Base-by-base conservation (phyloP, 2,888 invertebrate species). In the Dryobota labecula region DNA sequence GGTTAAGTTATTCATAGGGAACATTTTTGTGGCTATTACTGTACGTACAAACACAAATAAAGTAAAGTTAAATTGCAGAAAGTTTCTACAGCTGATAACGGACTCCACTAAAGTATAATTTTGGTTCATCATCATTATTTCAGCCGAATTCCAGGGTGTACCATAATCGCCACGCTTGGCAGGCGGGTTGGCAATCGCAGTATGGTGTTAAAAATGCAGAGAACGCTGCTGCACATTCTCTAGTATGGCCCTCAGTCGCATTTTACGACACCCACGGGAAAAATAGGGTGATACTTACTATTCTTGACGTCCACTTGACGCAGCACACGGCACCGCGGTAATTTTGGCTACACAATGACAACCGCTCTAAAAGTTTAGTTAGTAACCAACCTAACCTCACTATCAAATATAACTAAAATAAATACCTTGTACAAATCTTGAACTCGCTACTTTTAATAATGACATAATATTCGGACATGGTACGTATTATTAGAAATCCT, bases 401-500 rank as follows among this genome's bases (percentile, higher is more conserved):
- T 6, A 30, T 53, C 18, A 36, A 69, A 70, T 47, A 20, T 15
- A 24, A 38, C 20, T 43, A 9, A 69, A 65, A 38, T 57, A 0
- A 30, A 30, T 66, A 15, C 15, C 13, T n/a, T 27, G 8, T 4
- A 15, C n/a, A 15, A 45, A 68, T 53, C 13, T 13, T 24, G 2
- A 18, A 13, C 20, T 15, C 4, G 2, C 38, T 41, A 53, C 9
- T 66, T 80, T 57, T 43, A 53, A 51, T 57, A 41, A 33, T 18
- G 20, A 58, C 30, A 49, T 61, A 47, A 62, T 45, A 38, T 65
- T 49, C 24, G 54, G n/a, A 1, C 54, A 36, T 73, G 51, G 45
- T 74, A 73, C 63, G 67, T 80, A 73, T 79, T 76, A 82, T 84
- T 73, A 65, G 9, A 51, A 78, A 62, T 51, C 47, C 63, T 71